A percentile compares a stretch with the other conserved stretches of the same genome.
These are phyloP conservation scores for Lasius fuliginosus DNA, from an alignment of 2,888 invertebrate genomes.

Conservation along the genomic window DNA sequence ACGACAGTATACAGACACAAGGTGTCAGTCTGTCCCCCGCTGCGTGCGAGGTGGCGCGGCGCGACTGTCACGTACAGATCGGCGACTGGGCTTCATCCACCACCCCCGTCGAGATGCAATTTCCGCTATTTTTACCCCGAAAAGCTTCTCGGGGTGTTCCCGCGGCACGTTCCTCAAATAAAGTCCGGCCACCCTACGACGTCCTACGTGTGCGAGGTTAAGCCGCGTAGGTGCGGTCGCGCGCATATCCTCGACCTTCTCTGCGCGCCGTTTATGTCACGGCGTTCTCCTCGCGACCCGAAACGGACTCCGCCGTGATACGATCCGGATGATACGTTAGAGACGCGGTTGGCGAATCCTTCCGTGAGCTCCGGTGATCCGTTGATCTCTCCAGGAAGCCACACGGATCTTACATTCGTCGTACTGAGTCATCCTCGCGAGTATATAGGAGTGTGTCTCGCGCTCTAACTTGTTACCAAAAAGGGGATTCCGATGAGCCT, in stretches of 20 bases:
- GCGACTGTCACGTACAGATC: slow-evolving; percentile 85
- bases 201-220: slow-evolving; percentile 54
- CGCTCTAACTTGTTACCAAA: slow-evolving; percentile 34
- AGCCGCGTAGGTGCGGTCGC: slow-evolving; percentile 47
- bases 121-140: slow-evolving; percentile 86
- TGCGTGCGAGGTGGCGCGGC: slow-evolving; percentile 67
- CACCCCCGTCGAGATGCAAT: slow-evolving; percentile 82
- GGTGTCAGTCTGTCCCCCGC: slow-evolving; percentile 73
- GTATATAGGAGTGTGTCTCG: not conserved
- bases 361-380: slow-evolving; percentile 43
- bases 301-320: not conserved
- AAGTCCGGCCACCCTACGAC: slow-evolving; percentile 74
- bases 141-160: slow-evolving; percentile 84
- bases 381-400: slow-evolving; percentile 54
- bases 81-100: slow-evolving; percentile 80
- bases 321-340: slow-evolving; percentile 19
- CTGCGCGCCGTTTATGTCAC: slow-evolving; percentile 24
- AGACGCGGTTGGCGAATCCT: slow-evolving; percentile 50
- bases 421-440: slow-evolving; percentile 23
- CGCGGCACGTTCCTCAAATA: slow-evolving; percentile 85
- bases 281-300: not conserved
- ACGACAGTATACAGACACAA: slow-evolving; percentile 78
- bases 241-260: slow-evolving; percentile 36
- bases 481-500: slow-evolving; percentile 36
- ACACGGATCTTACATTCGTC: slow-evolving; percentile 18